Conservation (phyloP, 1,140 invertebrate genomes). For the Neodiprion pinetum region DNA sequence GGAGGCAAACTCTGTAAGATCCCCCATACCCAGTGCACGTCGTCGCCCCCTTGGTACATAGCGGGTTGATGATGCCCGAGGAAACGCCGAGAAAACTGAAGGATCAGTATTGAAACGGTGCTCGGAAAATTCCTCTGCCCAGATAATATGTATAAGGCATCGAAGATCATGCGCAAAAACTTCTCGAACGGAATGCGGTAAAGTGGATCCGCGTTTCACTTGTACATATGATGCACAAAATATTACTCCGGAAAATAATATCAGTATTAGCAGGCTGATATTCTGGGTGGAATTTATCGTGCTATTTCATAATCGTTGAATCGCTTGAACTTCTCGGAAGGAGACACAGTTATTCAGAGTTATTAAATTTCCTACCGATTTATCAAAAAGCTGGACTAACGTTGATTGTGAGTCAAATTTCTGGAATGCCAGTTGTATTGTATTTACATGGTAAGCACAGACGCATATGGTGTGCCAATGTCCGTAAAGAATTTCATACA, state of each 20-base stretch:
- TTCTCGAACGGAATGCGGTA: neutral
- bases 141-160: too few relatives aligned
- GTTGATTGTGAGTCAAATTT: neutral
- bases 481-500: neutral
- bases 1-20: neutral
- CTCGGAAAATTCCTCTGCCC: too few relatives aligned
- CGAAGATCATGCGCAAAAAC: neutral
- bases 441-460: neutral
- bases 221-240: neutral
- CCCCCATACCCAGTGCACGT: neutral
- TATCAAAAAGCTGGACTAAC: neutral
- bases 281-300: neutral
- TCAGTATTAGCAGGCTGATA: neutral
- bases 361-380: neutral
- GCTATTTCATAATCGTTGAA: neutral
- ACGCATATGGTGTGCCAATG: neutral
- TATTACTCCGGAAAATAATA: neutral
- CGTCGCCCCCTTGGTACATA: neutral
- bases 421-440: neutral
- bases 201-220: neutral
- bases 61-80: too few relatives aligned
- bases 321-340: neutral
- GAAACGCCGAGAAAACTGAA: too few relatives aligned
- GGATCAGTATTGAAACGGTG: too few relatives aligned
- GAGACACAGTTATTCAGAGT: neutral